Percentiles rank a stretch among this genome's conserved stretches.
Evolutionary conservation across 2,888 invertebrate species (phyloP).

Genomic region (Neoitamus cyanurus): DNA sequence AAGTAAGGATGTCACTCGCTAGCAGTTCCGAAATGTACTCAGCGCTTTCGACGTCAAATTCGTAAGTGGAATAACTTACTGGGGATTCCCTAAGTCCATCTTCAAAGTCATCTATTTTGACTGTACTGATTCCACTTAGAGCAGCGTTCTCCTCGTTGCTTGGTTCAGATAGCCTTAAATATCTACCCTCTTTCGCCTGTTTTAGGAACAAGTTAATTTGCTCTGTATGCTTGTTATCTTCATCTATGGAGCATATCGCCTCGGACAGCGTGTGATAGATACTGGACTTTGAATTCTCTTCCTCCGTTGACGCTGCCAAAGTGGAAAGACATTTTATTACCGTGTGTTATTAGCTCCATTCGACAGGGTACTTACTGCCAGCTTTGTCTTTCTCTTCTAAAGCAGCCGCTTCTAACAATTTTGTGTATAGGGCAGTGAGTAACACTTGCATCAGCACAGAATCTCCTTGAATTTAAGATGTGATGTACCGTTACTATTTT

Average conservation of each 20-base stretch:
- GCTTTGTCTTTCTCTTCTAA: conserved; percentile 57
- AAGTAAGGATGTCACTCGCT: conserved; percentile 74
- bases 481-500: too few species aligned
- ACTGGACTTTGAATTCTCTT: conserved; percentile 65
- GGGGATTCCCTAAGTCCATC: conserved; percentile 54
- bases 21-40: conserved; percentile 69
- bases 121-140: conserved; percentile 62
- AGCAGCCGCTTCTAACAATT: conserved; percentile 69
- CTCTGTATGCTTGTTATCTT: conserved; percentile 81
- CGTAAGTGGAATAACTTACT: conserved; percentile 60
- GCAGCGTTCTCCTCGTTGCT: conserved; percentile 63
- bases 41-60: conserved; percentile 66
- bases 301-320: conserved; percentile 51
- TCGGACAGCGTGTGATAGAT: conserved; percentile 80
- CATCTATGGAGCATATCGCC: conserved; percentile 82
- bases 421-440: conserved; percentile 76
- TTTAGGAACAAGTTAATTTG: conserved; percentile 75
- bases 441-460: conserved; percentile 80
- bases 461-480: conserved; percentile 58
- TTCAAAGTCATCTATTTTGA: conserved; percentile 61
- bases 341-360: background rate
- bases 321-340: background rate
- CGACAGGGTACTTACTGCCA: background rate
- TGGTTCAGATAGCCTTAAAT: conserved; percentile 61
- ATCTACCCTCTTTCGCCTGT: conserved; percentile 66